Evolutionary conservation across 1,140 invertebrate genomes (phyloP).

Genomic region (Trichoplusia ni): DNA sequence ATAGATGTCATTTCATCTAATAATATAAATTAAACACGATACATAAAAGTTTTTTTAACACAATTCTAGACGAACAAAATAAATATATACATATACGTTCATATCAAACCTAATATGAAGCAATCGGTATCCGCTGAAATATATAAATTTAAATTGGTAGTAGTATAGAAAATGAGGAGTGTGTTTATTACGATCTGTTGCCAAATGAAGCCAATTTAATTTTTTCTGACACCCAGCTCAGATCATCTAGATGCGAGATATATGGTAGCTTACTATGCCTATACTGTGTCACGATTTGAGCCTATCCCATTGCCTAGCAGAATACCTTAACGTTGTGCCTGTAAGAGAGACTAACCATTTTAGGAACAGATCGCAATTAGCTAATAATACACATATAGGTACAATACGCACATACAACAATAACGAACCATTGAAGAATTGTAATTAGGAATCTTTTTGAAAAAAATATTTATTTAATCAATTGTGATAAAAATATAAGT

Average conservation of each 20-base stretch:
- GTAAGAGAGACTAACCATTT: slow-evolving; percentile 69
- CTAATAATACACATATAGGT: slow-evolving; percentile 41
- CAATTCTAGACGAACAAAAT: slow-evolving; percentile 69
- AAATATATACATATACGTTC: slow-evolving; percentile 57
- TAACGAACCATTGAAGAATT: slow-evolving; percentile 34
- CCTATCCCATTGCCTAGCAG: slow-evolving; percentile 1
- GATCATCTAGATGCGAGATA: slow-evolving; percentile 60
- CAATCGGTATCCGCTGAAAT: slow-evolving; percentile 58
- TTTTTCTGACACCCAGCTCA: slow-evolving; percentile 78
- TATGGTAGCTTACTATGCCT: slow-evolving; percentile 53
- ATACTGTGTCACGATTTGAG: slow-evolving; percentile 1
- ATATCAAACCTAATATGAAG: slow-evolving; percentile 72
- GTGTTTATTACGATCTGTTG: slow-evolving; percentile 78
- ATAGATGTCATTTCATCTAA: slow-evolving; percentile 72
- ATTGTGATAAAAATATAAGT: too few relatives aligned
- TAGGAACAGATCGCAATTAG: slow-evolving; percentile 80
- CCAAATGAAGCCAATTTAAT: slow-evolving; percentile 78
- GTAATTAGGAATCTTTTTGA: neutral
- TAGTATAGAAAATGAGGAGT: slow-evolving; percentile 33
- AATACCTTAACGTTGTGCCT: slow-evolving; percentile 38
- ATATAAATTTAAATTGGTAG: slow-evolving; percentile 53
- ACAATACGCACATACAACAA: slow-evolving; percentile 39
- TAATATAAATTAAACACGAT: slow-evolving; percentile 65
- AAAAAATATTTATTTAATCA: too few relatives aligned
- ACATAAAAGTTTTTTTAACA: slow-evolving; percentile 61